Percentiles rank a stretch among this genome's conserved stretches.
These are phyloP conservation scores for Tautogolabrus adspersus DNA, from an alignment of 2,113 vertebrate genomes.

Conservation along the genomic window DNA sequence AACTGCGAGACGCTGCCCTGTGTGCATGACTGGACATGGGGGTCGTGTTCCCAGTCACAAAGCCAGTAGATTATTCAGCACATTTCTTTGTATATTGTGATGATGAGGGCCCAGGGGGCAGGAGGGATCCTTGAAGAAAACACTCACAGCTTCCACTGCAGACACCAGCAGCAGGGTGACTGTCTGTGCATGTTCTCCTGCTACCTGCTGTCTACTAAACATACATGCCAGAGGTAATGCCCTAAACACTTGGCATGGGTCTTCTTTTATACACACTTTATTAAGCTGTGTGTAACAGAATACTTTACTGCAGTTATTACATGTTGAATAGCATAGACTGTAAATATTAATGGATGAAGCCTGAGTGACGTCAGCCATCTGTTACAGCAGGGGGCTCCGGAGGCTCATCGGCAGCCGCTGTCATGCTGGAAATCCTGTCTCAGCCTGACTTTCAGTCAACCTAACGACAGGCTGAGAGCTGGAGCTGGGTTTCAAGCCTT, in stretches of 20 bases:
- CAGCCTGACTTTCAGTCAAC: no score
- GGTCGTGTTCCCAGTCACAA: conserved; percentile 39
- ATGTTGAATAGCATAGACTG: not conserved
- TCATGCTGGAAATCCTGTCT: no score
- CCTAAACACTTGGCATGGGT: not conserved
- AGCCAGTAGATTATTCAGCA: conserved; percentile 45
- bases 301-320: not conserved
- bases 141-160: conserved; percentile 18
- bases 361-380: no score
- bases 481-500: no score
- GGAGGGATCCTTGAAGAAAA: conserved; percentile 43
- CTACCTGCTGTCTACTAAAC: conserved; percentile 4
- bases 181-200: conserved; percentile 31
- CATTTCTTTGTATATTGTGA: conserved; percentile 57
- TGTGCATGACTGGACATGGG: conserved; percentile 27
- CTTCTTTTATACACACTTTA: not conserved
- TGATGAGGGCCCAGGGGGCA: conserved; percentile 12
- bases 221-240: not conserved
- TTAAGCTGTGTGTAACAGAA: not conserved
- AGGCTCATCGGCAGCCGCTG: no score
- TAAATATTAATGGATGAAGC: no score
- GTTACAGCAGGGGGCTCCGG: no score
- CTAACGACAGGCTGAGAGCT: no score
- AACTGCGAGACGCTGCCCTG: conserved; percentile 36
- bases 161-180: conserved; percentile 28